Evolutionary conservation across 2,888 invertebrate species (phyloP), one percentile per base, ranked within the genome.

Genomic region (Ophion slaviceki): DNA sequence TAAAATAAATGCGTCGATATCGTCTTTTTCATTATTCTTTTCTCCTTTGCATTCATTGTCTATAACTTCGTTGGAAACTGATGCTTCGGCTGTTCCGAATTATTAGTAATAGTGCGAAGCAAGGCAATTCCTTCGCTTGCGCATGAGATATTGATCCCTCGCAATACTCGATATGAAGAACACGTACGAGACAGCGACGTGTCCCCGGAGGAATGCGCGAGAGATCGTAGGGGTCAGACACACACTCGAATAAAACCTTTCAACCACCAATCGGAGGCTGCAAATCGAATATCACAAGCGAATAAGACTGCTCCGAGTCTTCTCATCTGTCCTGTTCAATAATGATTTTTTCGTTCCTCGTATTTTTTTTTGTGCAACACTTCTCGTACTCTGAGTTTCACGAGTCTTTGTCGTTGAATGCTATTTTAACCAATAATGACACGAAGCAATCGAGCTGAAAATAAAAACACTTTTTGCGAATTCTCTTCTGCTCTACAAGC

Each of bases 171-270:
- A 53, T 66, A 53, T 32, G 64, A n/a, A 10, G 17, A n/a, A 53
- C 76, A 32, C 53, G 53, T 76, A 24, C 64, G 24, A 5, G 64
- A 66, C 53, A 66, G 64, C 47, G 32, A 64, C 66, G n/a, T 32
- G 20, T 40, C 61, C 24, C 6, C 32, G 6, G 14, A 32, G 36
- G 36, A 61, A 74, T 59, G 7, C 59, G 36, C 14, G 28, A 70
- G 32, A 36, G 71, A 45, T 61, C 40, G 40, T 20, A n/a, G 36
- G 20, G 72, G 61, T 45, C 74, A 24, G 24, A 74, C 6, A 61
- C 74, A 24, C 74, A 24, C 11, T 59, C 17, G 59, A 72, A 72
- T 57, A 1, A 59, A 59, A 20, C 11, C 32, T 72, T 59, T 24
- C 28, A 20, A 45, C 24, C 5, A 47, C 3, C 28, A 28, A 28